Evolutionary conservation across 2,888 invertebrate genomes (phyloP).

Genomic region (Tenthredo mesomela): DNA sequence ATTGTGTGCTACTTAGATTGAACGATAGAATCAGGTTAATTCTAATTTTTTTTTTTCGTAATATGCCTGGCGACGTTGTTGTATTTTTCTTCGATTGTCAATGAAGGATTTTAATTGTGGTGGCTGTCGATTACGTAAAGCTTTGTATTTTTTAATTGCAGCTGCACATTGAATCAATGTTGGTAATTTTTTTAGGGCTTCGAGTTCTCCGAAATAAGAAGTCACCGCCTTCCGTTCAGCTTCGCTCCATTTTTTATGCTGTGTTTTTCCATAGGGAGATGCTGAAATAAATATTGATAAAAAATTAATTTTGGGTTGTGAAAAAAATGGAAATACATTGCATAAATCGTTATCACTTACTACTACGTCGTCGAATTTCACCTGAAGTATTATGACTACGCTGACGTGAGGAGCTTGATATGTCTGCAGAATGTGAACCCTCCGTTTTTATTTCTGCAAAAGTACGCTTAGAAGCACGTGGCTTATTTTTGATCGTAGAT

Average conservation of each 20-base stretch:
- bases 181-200: background rate
- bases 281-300: background rate
- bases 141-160: slow-evolving; percentile 24
- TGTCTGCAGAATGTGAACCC: background rate
- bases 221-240: background rate
- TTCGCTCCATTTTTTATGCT: background rate
- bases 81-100: slow-evolving; percentile 1
- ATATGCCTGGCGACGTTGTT: background rate
- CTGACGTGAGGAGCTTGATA: background rate
- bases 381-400: background rate
- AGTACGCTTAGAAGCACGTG: background rate
- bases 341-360: slow-evolving; percentile 17
- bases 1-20: background rate
- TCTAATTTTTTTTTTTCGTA: background rate
- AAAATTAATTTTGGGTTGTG: background rate
- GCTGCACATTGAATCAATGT: background rate
- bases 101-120: slow-evolving; percentile 9
- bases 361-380: slow-evolving; percentile 14
- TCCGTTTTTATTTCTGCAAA: background rate
- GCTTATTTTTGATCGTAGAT: background rate
- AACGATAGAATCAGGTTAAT: background rate
- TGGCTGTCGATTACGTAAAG: background rate
- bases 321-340: background rate
- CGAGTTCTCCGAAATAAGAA: background rate
- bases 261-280: slow-evolving; percentile 5